Base-by-base conservation (phyloP, 2,113 vertebrate species). In the Pristiophorus japonicus region DNA sequence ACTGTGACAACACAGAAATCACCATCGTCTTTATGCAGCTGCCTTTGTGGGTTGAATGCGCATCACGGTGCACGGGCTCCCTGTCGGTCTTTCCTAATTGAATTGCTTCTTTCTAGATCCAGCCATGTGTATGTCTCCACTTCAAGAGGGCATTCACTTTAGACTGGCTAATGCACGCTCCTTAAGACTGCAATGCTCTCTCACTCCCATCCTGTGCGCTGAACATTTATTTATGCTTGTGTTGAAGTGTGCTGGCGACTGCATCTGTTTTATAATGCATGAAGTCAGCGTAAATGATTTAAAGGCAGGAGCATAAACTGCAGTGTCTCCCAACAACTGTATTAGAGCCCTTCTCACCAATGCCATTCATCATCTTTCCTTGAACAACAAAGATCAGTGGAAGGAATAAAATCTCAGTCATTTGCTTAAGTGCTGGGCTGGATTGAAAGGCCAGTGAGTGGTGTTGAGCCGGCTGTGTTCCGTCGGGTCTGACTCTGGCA, bases 251-350 rank as follows among this genome's bases (percentile, higher is more conserved):
- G 55, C 88, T 38, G 55, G 14, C 65, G n/a, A 20, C 59, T 65
- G 88, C 59, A 65, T 63, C 88, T 65, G 38, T 63, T 65, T 45
- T 73, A 70, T 94, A 94, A 73, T 51, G 93, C 42, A 94, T 51
- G 45, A 94, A 94, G 65, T 30, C 62, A 51, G 51, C 51, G 59
- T 27, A 67, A 94, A 70, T 94, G 42, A 94, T 94, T 94, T 73
- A 70, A 47, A 51, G 34, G 24, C 87, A 27, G 51, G 45, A 90
- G 55, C 47, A 14, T 34, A 34, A 90, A 20, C 20, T 94, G 45
- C 45, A 30, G 45, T 42, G 27, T 94, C 4, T 70, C 14, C 24
- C 66, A 94, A 34, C 66, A 73, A 73, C 65, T 92, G n/a, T 62
- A 22, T 63, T 63, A 3, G 88, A 18, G 55, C 59, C n/a, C n/a